Conservation (phyloP, 1,140 invertebrate species). For the Bacillus rossius region DNA sequence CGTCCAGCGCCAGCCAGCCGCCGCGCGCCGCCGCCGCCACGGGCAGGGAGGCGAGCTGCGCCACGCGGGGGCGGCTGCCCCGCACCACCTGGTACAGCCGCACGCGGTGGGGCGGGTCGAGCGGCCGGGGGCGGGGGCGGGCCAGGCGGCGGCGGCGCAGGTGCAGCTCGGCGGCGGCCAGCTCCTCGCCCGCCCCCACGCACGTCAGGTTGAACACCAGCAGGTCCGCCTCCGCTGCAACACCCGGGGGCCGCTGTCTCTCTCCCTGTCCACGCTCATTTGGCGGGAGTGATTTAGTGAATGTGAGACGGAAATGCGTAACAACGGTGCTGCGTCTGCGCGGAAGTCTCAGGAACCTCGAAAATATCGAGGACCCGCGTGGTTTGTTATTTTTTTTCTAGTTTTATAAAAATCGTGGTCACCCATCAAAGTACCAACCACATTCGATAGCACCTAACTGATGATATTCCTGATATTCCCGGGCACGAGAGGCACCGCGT, state of each 20-base stretch:
- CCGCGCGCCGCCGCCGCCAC: conserved; percentile 33
- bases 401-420: too few species aligned
- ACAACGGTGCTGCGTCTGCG: too few species aligned
- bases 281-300: too few species aligned
- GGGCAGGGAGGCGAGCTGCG: conserved; percentile 38
- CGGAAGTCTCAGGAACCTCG: too few species aligned
- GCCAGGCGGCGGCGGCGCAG: conserved; percentile 46
- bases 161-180: conserved; percentile 55
- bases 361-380: too few species aligned
- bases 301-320: too few species aligned
- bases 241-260: neutral
- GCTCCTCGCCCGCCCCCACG: conserved; percentile 44
- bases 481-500: too few species aligned
- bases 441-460: too few species aligned
- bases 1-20: conserved; percentile 30
- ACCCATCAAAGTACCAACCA: too few species aligned
- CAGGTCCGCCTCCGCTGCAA: conserved; percentile 2
- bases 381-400: too few species aligned
- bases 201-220: conserved; percentile 47
- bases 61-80: conserved; percentile 30
- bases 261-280: neutral
- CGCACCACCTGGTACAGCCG: conserved; percentile 22
- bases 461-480: too few species aligned
- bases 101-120: conserved; percentile 1
- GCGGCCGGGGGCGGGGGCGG: conserved; percentile 26